Percentiles rank a stretch among this genome's conserved stretches.
Evolutionary conservation across 2,113 vertebrate genomes (phyloP).

Genomic region (Pipra filicauda): DNA sequence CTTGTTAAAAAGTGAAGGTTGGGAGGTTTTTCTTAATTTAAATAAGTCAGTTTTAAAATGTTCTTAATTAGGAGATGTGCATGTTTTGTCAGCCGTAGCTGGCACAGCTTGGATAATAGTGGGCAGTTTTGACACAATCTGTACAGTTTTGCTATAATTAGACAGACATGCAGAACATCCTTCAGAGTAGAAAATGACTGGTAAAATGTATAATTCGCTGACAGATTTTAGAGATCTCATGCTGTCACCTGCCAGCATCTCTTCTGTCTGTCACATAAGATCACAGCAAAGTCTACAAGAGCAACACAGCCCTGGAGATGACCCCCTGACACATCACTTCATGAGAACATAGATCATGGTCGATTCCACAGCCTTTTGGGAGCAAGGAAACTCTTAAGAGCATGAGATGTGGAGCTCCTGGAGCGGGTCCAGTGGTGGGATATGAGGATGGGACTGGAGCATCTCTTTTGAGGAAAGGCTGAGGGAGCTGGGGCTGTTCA

Average conservation of each 20-base stretch:
- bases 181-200: neutral
- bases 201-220: neutral
- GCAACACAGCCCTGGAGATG: neutral
- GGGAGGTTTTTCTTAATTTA: neutral
- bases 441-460: neutral
- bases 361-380: neutral
- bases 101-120: neutral
- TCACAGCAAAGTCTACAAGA: neutral
- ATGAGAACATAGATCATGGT: neutral
- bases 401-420: neutral
- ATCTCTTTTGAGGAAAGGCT: neutral
- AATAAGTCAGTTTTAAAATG: neutral
- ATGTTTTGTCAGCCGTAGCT: neutral
- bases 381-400: neutral
- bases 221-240: neutral
- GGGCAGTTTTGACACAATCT: slow-evolving; percentile 15
- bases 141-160: slow-evolving; percentile 23
- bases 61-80: neutral
- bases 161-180: neutral
- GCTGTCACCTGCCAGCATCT: neutral
- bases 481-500: neutral
- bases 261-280: neutral
- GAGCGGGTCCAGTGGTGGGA: fast-evolving
- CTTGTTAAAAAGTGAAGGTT: neutral
- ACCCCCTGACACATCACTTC: neutral